A percentile compares a stretch with the other conserved stretches of the same genome.
These are phyloP conservation scores for Agrilus biguttatus DNA, from an alignment of 2,888 invertebrate genomes.

Conservation along the genomic window DNA sequence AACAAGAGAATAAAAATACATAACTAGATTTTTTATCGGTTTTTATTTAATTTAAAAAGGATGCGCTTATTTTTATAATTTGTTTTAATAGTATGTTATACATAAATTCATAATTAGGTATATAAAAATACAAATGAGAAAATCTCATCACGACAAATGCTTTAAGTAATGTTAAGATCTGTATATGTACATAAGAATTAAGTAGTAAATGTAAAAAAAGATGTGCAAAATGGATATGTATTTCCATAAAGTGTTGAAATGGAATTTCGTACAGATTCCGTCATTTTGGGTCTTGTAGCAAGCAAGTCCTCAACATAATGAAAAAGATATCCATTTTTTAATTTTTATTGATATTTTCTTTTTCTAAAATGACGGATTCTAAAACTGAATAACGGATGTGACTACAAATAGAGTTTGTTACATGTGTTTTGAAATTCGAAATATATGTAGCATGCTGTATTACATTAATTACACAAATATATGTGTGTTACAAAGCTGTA, in stretches of 20 bases:
- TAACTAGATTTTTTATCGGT: too few relatives aligned
- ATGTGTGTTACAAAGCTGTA: slow-evolving; percentile 23
- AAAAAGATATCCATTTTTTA: slow-evolving; percentile 14
- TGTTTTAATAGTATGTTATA: too few relatives aligned
- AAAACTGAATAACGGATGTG: slow-evolving; percentile 16
- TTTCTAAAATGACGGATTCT: slow-evolving; percentile 14
- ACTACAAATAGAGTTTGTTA: slow-evolving; percentile 20
- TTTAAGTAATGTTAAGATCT: slow-evolving; percentile 24
- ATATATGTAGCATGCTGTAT: slow-evolving; percentile 25
- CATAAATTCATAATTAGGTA: too few relatives aligned
- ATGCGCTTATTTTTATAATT: too few relatives aligned
- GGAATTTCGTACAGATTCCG: too few relatives aligned
- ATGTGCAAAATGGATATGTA: too few relatives aligned
- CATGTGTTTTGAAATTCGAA: slow-evolving; percentile 21
- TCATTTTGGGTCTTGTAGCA: too few relatives aligned
- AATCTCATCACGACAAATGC: slow-evolving; percentile 16
- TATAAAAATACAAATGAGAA: background rate
- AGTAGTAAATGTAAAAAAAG: slow-evolving; percentile 13
- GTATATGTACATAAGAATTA: slow-evolving; percentile 19
- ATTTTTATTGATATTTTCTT: slow-evolving; percentile 13
- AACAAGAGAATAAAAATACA: too few relatives aligned
- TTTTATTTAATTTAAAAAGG: too few relatives aligned
- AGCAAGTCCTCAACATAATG: slow-evolving; percentile 1
- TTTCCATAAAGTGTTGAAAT: too few relatives aligned
- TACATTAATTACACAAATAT: slow-evolving; percentile 25